Percentiles rank a stretch among this genome's conserved stretches.
These are phyloP conservation scores for Xiphophorus couchianus DNA, from an alignment of 2,113 vertebrate genomes.

Conservation along the genomic window DNA sequence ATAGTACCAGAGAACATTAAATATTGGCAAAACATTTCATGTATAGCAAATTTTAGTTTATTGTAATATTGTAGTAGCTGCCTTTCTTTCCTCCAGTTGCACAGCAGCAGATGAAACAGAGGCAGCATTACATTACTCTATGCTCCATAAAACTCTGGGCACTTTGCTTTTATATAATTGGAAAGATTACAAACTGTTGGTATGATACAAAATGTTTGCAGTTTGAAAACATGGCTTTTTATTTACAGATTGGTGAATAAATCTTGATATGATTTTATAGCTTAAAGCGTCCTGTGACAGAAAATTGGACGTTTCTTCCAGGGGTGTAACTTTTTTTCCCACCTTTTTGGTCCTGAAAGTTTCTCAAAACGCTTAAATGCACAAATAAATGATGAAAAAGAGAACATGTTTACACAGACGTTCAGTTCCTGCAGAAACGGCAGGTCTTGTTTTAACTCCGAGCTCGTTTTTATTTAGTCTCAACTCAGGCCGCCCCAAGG, in stretches of 20 bases:
- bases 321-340: background rate
- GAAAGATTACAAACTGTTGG: too few relatives aligned
- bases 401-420: background rate
- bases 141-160: too few relatives aligned
- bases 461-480: conserved; percentile 60
- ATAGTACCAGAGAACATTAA: too few relatives aligned
- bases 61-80: background rate
- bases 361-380: background rate
- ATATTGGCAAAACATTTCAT: too few relatives aligned
- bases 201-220: too few relatives aligned
- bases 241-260: too few relatives aligned
- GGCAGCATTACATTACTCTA: too few relatives aligned
- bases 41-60: background rate
- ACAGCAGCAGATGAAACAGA: too few relatives aligned
- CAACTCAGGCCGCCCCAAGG: conserved; percentile 57
- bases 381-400: background rate
- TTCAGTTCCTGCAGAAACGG: conserved; percentile 36
- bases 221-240: too few relatives aligned
- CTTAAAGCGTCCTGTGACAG: too few relatives aligned
- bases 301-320: background rate
- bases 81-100: background rate
- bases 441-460: conserved; percentile 49
- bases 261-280: too few relatives aligned
- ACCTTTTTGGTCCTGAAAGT: background rate
- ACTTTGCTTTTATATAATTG: too few relatives aligned